Evolutionary conservation across 2,797 vertebrate species (phyloP), one percentile per base, ranked within the genome.

Genomic region (Rhynchotus rufescens): DNA sequence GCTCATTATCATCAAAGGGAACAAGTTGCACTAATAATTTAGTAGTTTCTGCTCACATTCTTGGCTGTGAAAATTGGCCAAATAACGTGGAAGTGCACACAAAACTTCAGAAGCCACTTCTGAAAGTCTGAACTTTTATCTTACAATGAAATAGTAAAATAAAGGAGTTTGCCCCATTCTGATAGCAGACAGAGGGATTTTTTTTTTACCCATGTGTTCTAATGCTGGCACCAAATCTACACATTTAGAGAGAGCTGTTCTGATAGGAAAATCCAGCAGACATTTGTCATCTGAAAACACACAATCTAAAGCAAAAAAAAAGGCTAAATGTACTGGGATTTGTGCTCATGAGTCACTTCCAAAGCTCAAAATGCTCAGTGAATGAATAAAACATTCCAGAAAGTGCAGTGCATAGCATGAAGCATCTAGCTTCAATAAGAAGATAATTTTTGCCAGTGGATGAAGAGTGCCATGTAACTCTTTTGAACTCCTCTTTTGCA

Each of bases 301-400:
- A 65, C 19, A 44, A 32, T 66, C 79, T 88, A 44, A 83, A 82
- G 74, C 66, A 59, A 40, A 83, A 40, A 38, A 38, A 87, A 94
- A 84, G 47, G 56, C 45, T 71, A 91, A 84, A 95, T 17, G 64
- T 76, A 6, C 79, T 73, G 86, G 67, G 88, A 90, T 92, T 91
- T 95, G 69, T 66, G 64, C 34, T 93, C 84, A 81, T 92, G 88
- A 90, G 86, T 91, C 91, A 90, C 64, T 92, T 93, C 73, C 84
- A 90, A 6, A 3, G 90, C 84, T 93, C 91, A 77, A 86, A 96
- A 90, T 75, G 88, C 75, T 86, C 90, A 91, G 76, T 49, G 84
- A 91, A 66, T 78, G 88, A 96, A 91, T 38, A 91, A 87, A 96
- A 85, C 90, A 94, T 94, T 96, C 86, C 90, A 89, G 92, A 92